Conservation (phyloP, 2,888 invertebrate species). For the Barypeithes pellucidus region DNA sequence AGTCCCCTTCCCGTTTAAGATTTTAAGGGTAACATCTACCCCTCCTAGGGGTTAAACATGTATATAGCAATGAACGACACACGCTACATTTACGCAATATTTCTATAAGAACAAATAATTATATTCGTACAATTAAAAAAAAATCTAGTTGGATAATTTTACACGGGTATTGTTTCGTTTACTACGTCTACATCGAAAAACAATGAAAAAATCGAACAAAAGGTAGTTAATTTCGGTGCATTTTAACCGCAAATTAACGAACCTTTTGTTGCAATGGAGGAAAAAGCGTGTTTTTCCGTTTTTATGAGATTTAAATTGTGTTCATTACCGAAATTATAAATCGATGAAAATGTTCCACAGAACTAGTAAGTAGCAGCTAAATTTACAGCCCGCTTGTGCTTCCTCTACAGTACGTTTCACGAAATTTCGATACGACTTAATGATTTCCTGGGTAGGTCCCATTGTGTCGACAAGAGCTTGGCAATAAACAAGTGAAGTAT, state of each 20-base stretch:
- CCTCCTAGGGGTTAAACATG: too few relatives aligned
- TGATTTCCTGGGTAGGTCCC: too few relatives aligned
- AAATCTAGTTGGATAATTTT: neutral
- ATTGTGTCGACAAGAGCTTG: too few relatives aligned
- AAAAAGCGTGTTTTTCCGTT: neutral
- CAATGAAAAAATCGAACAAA: conserved; percentile 17
- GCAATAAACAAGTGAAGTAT: too few relatives aligned
- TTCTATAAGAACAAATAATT: neutral
- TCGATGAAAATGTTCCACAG: too few relatives aligned
- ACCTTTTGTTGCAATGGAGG: neutral
- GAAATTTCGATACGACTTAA: too few relatives aligned
- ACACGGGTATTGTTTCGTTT: neutral
- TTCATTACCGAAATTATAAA: too few relatives aligned
- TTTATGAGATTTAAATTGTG: neutral
- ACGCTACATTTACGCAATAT: neutral
- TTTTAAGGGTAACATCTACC: too few relatives aligned
- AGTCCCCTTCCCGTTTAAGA: too few relatives aligned
- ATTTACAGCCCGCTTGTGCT: too few relatives aligned
- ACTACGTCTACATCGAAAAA: neutral
- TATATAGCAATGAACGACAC: neutral
- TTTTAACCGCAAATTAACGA: neutral
- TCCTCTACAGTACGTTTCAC: too few relatives aligned
- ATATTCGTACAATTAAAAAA: neutral
- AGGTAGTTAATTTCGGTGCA: conserved; percentile 4
- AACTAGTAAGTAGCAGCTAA: too few relatives aligned